Evolutionary conservation across 2,113 vertebrate genomes (phyloP).

Genomic region (Cyanistes caeruleus): DNA sequence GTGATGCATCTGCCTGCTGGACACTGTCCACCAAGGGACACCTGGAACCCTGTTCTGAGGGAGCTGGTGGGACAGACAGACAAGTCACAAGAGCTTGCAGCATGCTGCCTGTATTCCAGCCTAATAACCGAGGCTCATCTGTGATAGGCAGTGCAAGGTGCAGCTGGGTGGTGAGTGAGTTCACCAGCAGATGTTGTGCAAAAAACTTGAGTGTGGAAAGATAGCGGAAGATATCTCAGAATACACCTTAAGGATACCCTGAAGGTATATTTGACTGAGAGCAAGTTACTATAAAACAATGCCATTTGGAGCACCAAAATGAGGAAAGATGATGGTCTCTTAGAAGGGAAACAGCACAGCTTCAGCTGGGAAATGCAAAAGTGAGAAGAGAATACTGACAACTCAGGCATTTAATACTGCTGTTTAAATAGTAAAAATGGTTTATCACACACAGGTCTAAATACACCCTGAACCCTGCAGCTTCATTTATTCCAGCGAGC

Average conservation of each 20-base stretch:
- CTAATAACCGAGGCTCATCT: background rate
- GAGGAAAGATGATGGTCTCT: background rate
- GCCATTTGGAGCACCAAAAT: background rate
- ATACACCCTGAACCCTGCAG: background rate
- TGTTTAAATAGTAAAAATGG: background rate
- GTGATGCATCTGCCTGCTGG: background rate
- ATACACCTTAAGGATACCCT: background rate
- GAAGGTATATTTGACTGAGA: background rate
- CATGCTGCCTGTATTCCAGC: background rate
- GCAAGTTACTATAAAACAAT: background rate
- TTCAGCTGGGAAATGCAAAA: background rate
- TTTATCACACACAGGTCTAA: background rate
- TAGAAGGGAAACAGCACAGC: background rate
- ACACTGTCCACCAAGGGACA: background rate
- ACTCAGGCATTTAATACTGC: background rate
- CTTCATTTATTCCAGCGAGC: background rate
- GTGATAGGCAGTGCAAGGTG: background rate
- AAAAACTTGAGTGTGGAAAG: background rate
- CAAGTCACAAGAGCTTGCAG: background rate
- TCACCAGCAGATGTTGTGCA: background rate
- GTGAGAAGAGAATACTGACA: background rate
- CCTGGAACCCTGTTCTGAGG: background rate
- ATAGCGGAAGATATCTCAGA: background rate
- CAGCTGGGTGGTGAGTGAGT: background rate
- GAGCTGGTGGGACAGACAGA: background rate